These are phyloP conservation scores for Drosophila ambigua DNA, from an alignment of 1,140 invertebrate genomes.

Conservation along the genomic window DNA sequence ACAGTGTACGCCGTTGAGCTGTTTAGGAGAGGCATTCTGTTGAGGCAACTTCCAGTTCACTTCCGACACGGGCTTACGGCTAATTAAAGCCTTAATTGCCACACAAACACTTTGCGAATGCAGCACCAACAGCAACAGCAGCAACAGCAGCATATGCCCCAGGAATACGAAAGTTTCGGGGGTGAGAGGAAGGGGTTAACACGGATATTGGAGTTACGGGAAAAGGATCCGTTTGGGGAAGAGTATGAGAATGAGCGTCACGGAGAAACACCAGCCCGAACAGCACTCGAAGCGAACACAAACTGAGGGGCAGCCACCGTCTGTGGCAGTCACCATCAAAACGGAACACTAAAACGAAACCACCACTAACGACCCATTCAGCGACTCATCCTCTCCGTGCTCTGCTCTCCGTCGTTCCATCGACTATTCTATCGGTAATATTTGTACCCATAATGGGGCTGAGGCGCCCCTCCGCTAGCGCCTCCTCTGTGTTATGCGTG, in stretches of 20 bases:
- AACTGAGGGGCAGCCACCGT: slow-evolving; percentile 27
- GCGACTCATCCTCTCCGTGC: too few relatives aligned
- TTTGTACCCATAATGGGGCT: too few relatives aligned
- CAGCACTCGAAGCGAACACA: slow-evolving; percentile 46
- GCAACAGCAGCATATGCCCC: background rate
- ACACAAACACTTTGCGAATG: slow-evolving; percentile 5
- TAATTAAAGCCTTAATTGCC: slow-evolving; percentile 57
- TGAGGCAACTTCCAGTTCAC: slow-evolving; percentile 43
- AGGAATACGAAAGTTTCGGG: background rate
- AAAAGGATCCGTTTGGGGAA: slow-evolving; percentile 1
- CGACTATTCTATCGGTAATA: too few relatives aligned
- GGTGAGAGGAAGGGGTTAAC: background rate
- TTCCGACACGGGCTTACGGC: slow-evolving; percentile 42
- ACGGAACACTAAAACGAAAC: slow-evolving; percentile 21
- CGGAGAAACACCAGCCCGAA: slow-evolving; percentile 24
- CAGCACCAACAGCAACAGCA: background rate
- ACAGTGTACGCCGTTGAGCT: slow-evolving; percentile 29
- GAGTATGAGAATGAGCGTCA: background rate
- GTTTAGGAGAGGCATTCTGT: slow-evolving; percentile 1
- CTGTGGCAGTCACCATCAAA: background rate
- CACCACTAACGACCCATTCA: slow-evolving; percentile 6
- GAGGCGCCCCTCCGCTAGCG: background rate
- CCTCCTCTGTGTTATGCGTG: slow-evolving; percentile 9
- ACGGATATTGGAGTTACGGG: background rate
- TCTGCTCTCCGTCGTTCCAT: too few relatives aligned